These are phyloP conservation scores for Catocala sponsa DNA, from an alignment of 2,888 invertebrate genomes.

Conservation along the genomic window DNA sequence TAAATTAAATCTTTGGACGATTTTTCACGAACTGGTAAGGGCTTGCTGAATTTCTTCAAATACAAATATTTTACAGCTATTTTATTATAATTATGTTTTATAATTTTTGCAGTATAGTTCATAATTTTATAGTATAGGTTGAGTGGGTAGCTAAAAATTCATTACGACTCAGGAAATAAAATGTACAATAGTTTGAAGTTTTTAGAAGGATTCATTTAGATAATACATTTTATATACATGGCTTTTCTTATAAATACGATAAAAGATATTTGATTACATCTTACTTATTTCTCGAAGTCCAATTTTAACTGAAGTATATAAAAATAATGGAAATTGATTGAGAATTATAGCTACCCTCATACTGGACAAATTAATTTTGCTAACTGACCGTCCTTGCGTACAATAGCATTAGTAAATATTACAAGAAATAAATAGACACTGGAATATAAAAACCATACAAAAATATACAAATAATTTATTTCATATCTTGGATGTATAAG, in stretches of 20 bases:
- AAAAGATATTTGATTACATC: neutral
- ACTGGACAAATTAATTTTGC: slow-evolving; percentile 16
- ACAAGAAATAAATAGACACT: slow-evolving; percentile 20
- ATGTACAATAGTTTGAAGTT: neutral
- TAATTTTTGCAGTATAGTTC: slow-evolving; percentile 21
- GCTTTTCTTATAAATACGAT: neutral
- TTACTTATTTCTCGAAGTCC: neutral
- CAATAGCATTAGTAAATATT: slow-evolving; percentile 24
- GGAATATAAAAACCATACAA: slow-evolving; percentile 32
- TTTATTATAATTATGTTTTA: slow-evolving; percentile 19
- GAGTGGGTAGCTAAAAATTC: slow-evolving; percentile 44
- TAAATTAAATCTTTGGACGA: slow-evolving; percentile 81
- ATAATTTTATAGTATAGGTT: slow-evolving; percentile 18
- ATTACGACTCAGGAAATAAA: neutral
- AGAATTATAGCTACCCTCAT: slow-evolving; percentile 41
- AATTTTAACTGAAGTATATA: no score
- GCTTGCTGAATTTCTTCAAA: slow-evolving; percentile 58
- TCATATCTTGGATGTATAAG: slow-evolving; percentile 8
- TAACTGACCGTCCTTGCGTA: slow-evolving; percentile 36
- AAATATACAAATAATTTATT: slow-evolving; percentile 35
- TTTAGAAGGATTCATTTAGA: neutral
- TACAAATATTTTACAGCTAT: slow-evolving; percentile 37
- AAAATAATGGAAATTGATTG: neutral
- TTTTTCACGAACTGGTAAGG: slow-evolving; percentile 81
- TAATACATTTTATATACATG: neutral